Base-by-base conservation (phyloP, 2,113 vertebrate genomes). In the Proterorhinus semilunaris region DNA sequence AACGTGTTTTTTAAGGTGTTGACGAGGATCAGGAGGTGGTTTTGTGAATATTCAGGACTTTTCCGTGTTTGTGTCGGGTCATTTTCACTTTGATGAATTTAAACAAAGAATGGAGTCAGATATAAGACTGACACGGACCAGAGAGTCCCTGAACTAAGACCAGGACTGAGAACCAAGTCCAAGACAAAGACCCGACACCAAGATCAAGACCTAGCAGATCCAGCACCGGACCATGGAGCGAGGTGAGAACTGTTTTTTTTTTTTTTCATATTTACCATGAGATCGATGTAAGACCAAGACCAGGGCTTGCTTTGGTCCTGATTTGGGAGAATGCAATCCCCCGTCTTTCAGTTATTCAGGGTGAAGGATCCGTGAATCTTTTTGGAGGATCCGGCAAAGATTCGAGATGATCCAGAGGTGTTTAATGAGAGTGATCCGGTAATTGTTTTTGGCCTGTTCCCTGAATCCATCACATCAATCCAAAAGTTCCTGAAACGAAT, bases 71-170 rank as follows among this genome's bases (percentile, higher is more conserved):
- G 57, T 61, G 57, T 61, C 57, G 36, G 57, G 44, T 61, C 57
- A 61, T 7, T 43, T 43, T 61, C 57, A 61, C 8, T 43, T 44
- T 61, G 36, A 61, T 61, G 57, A 61, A 61, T 61, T 61, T 61
- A 61, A 61, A 43, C 57, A 61, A 61, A 61, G 36, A 61, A 42
- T 44, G 21, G 42, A 61, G 12, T 8, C 36, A 15, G 15, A 61
- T 61, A 61, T 61, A 61, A 61, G 57, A 61, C 11, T 42, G 13
- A 44, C 57, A 61, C 36, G 13, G 57, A 44, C 13, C 42, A 61
- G 2, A 21, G 57, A 43, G 10, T 13, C 36, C 55, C 55, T 42
- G 27, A 42, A 58, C 10, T 17, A 3, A 4, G 2, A 11, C 53
- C n/a, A 2, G 11, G 8, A 1, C 21, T 21, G 36, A n/a, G 21